Evolutionary conservation across 2,797 vertebrate species (phyloP).

Genomic region (Botia almorhae): DNA sequence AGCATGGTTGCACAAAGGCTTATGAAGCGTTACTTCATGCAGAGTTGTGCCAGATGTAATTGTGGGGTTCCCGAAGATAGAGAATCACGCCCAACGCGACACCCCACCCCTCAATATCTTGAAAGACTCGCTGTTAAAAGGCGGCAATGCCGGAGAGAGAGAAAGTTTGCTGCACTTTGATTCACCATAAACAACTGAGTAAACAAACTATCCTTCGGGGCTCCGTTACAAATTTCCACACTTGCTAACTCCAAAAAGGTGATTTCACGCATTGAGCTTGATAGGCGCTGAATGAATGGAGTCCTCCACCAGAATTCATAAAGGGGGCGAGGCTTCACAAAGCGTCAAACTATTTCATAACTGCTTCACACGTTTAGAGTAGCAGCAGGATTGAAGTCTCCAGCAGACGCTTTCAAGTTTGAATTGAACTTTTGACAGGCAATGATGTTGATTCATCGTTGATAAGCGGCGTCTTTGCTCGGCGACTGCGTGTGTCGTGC

Average conservation of each 20-base stretch:
- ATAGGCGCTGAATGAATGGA: slow-evolving; percentile 64
- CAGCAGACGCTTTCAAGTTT: slow-evolving; percentile 68
- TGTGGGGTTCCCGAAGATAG: slow-evolving; percentile 79
- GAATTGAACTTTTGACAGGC: slow-evolving; percentile 65
- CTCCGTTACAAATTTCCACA: slow-evolving; percentile 65
- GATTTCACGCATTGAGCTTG: slow-evolving; percentile 67
- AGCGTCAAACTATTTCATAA: slow-evolving; percentile 65
- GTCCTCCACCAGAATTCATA: slow-evolving; percentile 61
- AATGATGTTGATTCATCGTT: slow-evolving; percentile 72
- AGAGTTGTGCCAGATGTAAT: slow-evolving; percentile 85
- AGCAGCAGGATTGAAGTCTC: slow-evolving; percentile 55
- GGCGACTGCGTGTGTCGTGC: slow-evolving; percentile 52
- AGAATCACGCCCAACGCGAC: slow-evolving; percentile 72
- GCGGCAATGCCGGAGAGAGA: slow-evolving; percentile 62
- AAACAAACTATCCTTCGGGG: slow-evolving; percentile 72
- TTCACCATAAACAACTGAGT: slow-evolving; percentile 72
- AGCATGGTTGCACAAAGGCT: slow-evolving; percentile 78
- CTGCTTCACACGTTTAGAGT: slow-evolving; percentile 59
- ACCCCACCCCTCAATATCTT: slow-evolving; percentile 71
- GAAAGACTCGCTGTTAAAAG: slow-evolving; percentile 71
- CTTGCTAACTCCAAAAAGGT: slow-evolving; percentile 63
- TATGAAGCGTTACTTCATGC: slow-evolving; percentile 81
- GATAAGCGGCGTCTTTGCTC: slow-evolving; percentile 69
- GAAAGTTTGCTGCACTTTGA: slow-evolving; percentile 74
- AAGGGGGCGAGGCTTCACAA: slow-evolving; percentile 53